Evolutionary conservation across 2,888 invertebrate species (phyloP).

Genomic region (Coremacera marginata): DNA sequence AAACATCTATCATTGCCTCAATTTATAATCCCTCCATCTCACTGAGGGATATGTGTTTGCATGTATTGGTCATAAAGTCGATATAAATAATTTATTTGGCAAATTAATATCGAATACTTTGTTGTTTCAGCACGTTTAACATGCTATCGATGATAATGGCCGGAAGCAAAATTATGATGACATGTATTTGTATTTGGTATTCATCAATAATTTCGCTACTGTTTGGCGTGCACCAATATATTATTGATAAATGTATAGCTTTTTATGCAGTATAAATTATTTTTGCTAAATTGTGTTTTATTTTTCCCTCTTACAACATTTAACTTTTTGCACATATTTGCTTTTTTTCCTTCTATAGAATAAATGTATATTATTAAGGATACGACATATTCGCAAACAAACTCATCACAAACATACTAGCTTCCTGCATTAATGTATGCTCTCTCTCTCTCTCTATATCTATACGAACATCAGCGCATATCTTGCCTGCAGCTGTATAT

Average conservation of each 20-base stretch:
- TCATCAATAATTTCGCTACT: neutral
- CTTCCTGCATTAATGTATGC: neutral
- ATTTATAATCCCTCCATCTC: no score
- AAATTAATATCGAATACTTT: slow-evolving; percentile 5
- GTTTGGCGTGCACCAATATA: neutral
- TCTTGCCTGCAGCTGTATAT: neutral
- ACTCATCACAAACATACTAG: no score
- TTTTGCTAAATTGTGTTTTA: slow-evolving; percentile 18
- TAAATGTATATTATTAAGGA: neutral
- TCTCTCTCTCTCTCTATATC: neutral
- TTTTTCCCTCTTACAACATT: neutral
- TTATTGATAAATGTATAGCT: neutral
- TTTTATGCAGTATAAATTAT: slow-evolving; percentile 9
- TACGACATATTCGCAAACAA: neutral
- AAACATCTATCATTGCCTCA: no score
- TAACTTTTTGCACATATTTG: neutral
- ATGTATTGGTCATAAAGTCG: no score
- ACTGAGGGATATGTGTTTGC: no score
- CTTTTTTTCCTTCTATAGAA: neutral
- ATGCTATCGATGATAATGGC: neutral
- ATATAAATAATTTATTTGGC: slow-evolving; percentile 14
- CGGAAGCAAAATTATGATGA: slow-evolving; percentile 14
- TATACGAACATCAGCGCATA: neutral
- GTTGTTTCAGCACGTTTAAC: slow-evolving; percentile 8
- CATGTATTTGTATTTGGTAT: neutral